Percentiles rank a stretch among this genome's conserved stretches.
Conservation (phyloP, 2,888 invertebrate species). For the Rotaria socialis region DNA sequence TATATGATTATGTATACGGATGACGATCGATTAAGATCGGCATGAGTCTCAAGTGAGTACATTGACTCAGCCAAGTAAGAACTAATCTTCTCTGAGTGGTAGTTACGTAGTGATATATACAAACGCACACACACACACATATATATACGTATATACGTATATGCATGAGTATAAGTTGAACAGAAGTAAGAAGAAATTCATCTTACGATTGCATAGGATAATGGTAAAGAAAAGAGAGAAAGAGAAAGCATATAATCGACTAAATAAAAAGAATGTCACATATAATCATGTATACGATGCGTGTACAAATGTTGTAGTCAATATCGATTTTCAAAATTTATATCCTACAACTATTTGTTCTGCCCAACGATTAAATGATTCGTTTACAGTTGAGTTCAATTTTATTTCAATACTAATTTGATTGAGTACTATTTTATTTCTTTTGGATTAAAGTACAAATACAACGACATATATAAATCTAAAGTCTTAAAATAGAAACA, state of each 20-base stretch:
- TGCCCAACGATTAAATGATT: not conserved
- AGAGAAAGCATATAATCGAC: not conserved
- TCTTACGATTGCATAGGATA: not conserved
- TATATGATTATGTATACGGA: not conserved
- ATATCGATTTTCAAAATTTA: slow-evolving; percentile 5
- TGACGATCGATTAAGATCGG: not conserved
- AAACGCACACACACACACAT: too few relatives aligned
- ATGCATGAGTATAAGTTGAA: not conserved
- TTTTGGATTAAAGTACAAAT: not conserved
- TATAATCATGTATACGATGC: slow-evolving; percentile 6
- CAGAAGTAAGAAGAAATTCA: not conserved
- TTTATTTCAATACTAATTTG: not conserved
- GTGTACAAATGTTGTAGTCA: not conserved
- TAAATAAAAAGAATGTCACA: not conserved
- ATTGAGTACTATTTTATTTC: not conserved
- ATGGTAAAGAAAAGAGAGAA: not conserved
- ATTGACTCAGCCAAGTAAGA: not conserved
- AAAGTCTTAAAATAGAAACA: not conserved
- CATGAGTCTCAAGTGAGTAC: not conserved
- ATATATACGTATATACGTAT: too few relatives aligned
- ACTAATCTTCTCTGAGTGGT: not conserved
- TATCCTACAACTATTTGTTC: not conserved
- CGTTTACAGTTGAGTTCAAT: not conserved
- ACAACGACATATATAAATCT: too few relatives aligned
- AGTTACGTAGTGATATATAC: not conserved